Evolutionary conservation across 2,113 vertebrate species (phyloP).

Genomic region (Eptesicus fuscus): DNA sequence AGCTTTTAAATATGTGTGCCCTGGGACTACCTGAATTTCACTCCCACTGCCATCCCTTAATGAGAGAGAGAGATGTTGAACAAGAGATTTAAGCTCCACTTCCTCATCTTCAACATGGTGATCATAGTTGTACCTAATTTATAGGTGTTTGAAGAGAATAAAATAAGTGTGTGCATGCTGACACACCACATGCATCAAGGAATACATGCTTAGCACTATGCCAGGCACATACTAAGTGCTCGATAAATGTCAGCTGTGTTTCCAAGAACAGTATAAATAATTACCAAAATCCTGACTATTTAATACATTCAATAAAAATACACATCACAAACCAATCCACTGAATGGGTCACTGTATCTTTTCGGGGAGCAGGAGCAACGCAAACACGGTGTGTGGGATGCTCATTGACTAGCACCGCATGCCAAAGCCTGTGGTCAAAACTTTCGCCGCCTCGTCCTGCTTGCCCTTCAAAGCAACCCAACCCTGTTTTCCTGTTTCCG

Average conservation of each 20-base stretch:
- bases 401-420: background rate
- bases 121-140: background rate
- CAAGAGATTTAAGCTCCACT: background rate
- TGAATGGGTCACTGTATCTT: background rate
- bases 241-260: background rate
- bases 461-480: background rate
- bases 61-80: background rate
- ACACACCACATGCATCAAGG: background rate
- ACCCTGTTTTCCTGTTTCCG: background rate
- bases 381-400: rapidly evolving
- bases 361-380: background rate
- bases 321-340: background rate
- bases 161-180: background rate
- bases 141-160: background rate
- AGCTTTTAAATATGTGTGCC: background rate
- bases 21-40: background rate
- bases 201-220: background rate
- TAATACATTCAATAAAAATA: background rate
- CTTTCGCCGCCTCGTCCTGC: background rate
- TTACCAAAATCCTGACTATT: background rate
- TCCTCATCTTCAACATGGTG: background rate
- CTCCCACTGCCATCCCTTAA: background rate
- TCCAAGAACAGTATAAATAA: background rate
- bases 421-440: background rate
- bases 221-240: background rate